A percentile compares a stretch with the other conserved stretches of the same genome.
Evolutionary conservation across 2,888 invertebrate species (phyloP).

Genomic region (Pterobdella sp.): DNA sequence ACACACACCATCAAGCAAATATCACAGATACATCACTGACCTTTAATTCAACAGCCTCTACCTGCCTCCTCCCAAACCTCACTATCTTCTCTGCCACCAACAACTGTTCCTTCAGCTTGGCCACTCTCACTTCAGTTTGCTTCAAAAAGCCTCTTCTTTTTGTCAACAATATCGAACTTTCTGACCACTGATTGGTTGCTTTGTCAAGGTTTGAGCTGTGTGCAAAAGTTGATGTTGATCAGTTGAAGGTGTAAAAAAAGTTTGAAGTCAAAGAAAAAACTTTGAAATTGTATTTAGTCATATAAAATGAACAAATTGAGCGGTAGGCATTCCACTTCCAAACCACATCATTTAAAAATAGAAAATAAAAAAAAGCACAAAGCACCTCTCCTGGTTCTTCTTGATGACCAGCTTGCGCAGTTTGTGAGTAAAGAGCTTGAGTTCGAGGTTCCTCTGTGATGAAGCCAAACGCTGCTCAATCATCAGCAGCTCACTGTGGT

Average conservation of each 20-base stretch:
- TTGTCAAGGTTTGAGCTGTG: neutral
- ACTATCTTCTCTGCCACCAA: neutral
- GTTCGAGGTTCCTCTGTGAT: slow-evolving; percentile 1
- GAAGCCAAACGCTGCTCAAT: neutral
- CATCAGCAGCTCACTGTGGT: too few species aligned
- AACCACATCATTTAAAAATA: neutral
- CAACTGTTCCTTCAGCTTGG: slow-evolving; percentile 19
- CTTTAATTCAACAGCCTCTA: neutral
- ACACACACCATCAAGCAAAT: neutral
- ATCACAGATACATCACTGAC: neutral
- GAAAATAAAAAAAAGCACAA: neutral
- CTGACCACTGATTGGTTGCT: neutral
- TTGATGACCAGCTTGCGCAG: neutral
- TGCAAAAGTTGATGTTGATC: neutral
- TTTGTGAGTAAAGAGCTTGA: slow-evolving; percentile 12
- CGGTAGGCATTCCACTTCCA: neutral
- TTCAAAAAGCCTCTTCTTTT: slow-evolving; percentile 4
- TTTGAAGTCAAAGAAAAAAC: neutral
- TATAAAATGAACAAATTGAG: neutral
- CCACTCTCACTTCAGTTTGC: neutral
- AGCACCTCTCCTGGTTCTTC: slow-evolving; percentile 11
- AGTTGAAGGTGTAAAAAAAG: neutral
- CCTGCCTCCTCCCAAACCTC: slow-evolving; percentile 4
- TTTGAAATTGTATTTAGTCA: neutral
- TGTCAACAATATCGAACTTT: neutral